Percentiles rank a stretch among this genome's conserved stretches.
Conservation (phyloP, 2,888 invertebrate species). For the Malthinus flaveolus region DNA sequence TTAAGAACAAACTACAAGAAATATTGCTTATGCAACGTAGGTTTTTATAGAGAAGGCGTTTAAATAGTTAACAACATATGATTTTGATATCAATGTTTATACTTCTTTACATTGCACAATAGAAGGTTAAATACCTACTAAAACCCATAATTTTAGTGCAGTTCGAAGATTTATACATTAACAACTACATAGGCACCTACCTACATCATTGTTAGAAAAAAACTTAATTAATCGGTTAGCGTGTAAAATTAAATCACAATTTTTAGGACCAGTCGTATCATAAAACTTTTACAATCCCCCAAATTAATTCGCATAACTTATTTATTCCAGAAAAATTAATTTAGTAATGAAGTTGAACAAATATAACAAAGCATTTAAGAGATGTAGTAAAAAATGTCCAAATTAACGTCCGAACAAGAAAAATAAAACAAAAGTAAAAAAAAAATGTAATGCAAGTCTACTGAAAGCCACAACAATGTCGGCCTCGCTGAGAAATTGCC, state of each 20-base stretch:
- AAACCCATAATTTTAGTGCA: no score
- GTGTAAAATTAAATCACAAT: not conserved
- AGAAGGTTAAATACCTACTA: no score
- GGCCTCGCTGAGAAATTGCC: conserved; percentile 17
- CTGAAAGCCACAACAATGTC: conserved; percentile 17
- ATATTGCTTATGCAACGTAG: conserved; percentile 1
- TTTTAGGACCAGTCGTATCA: no score
- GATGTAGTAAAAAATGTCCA: not conserved
- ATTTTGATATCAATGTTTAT: no score
- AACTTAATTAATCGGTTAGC: conserved; percentile 1
- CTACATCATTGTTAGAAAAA: not conserved
- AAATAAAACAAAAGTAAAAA: conserved; percentile 15
- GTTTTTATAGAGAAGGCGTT: not conserved
- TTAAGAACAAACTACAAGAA: not conserved
- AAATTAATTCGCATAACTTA: not conserved
- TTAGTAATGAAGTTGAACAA: not conserved
- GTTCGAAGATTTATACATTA: no score
- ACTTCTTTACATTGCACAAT: no score
- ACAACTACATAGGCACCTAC: no score
- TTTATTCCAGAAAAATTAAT: not conserved
- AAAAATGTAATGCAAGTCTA: conserved; percentile 17
- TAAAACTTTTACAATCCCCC: not conserved
- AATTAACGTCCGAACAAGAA: conserved; percentile 1
- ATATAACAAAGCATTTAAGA: conserved; percentile 3
- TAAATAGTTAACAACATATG: not conserved